These are phyloP conservation scores for Zaprionus tsacasi DNA, from an alignment of 1,140 invertebrate species.

Conservation along the genomic window DNA sequence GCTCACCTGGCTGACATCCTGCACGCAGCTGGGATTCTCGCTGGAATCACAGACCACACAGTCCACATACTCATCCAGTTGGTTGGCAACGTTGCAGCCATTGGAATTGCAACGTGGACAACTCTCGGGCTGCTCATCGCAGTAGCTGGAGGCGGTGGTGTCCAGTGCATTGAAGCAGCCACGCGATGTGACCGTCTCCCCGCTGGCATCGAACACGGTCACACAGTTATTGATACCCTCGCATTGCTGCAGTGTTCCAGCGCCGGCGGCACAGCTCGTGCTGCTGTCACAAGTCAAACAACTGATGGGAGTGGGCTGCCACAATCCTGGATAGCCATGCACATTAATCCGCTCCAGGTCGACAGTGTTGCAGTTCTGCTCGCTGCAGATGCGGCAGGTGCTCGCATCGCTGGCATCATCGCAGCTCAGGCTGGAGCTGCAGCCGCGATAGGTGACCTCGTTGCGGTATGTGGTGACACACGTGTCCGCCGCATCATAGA, in stretches of 20 bases:
- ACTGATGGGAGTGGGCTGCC: constrained; percentile 66
- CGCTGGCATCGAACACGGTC: constrained; percentile 62
- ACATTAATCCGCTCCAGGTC: constrained; percentile 46
- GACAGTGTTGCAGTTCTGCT: constrained; percentile 66
- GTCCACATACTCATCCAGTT: constrained; percentile 54
- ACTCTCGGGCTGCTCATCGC: constrained; percentile 47
- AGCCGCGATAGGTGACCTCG: constrained; percentile 67
- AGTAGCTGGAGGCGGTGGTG: constrained; percentile 27
- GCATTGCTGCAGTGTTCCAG: constrained; percentile 37
- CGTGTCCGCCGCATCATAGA: constrained; percentile 56
- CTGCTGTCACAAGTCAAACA: constrained; percentile 54
- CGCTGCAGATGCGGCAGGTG: constrained; percentile 64
- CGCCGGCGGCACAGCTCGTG: constrained; percentile 33
- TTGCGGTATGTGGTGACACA: constrained; percentile 65
- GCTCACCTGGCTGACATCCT: constrained; percentile 23
- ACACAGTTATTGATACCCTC: constrained; percentile 63
- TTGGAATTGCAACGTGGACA: constrained; percentile 80
- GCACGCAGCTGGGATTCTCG: constrained; percentile 44
- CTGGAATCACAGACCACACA: constrained; percentile 71
- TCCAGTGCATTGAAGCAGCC: constrained; percentile 56
- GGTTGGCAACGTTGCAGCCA: constrained; percentile 69
- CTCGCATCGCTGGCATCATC: constrained; percentile 50
- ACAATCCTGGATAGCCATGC: constrained; percentile 66
- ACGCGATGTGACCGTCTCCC: constrained; percentile 50
- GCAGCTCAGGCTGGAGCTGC: constrained; percentile 61